A percentile compares a stretch with the other conserved stretches of the same genome.
Conservation (phyloP, 1,140 invertebrate genomes). For the Cydia strobilella region DNA sequence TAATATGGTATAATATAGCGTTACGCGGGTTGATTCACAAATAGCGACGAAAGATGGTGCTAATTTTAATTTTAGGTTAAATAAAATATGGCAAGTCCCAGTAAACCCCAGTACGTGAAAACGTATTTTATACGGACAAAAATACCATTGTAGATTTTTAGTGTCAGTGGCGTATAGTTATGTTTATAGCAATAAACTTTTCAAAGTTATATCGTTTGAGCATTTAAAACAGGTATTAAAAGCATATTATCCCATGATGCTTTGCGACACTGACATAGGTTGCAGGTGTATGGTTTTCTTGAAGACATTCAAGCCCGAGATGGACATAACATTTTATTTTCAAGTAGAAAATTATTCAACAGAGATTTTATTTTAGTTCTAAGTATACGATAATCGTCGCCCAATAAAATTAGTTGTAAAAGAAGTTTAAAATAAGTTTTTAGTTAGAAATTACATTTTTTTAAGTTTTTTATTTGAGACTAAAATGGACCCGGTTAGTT, state of each 20-base stretch:
- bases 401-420: constrained; percentile 19
- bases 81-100: neutral
- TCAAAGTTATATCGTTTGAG: no score
- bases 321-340: neutral
- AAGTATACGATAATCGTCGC: constrained; percentile 13
- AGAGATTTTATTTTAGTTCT: constrained; percentile 29
- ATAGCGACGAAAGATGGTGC: constrained; percentile 50
- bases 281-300: neutral
- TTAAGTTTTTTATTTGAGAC: constrained; percentile 20
- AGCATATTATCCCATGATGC: neutral
- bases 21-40: constrained; percentile 24
- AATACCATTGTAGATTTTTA: neutral
- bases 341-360: neutral
- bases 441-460: constrained; percentile 18
- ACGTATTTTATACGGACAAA: neutral
- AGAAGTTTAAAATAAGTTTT: constrained; percentile 15
- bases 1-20: neutral
- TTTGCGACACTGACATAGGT: neutral
- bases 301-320: neutral
- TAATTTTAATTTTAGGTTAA: constrained; percentile 49
- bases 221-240: no score
- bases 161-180: no score
- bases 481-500: constrained; percentile 8
- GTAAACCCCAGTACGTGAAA: neutral
- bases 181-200: no score